Percentiles rank a stretch among this genome's conserved stretches.
These are phyloP conservation scores for Bimastos eiseni DNA, from an alignment of 2,888 invertebrate species.

Conservation along the genomic window DNA sequence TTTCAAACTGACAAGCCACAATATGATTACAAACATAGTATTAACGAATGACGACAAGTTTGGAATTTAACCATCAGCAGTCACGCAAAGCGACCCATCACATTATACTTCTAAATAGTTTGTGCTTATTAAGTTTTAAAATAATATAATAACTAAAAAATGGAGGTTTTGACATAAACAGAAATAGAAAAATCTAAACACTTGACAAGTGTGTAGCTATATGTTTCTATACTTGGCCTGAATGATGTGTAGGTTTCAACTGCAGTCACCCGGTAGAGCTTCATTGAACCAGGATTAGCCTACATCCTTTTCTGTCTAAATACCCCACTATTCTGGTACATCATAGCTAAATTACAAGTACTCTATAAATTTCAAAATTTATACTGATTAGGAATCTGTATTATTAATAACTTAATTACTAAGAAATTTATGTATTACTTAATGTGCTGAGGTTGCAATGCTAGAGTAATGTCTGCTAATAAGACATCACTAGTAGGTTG, in stretches of 20 bases:
- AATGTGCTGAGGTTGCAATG: not conserved
- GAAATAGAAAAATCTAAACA: not conserved
- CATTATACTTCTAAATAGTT: no score
- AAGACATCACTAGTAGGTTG: not conserved
- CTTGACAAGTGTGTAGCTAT: not conserved
- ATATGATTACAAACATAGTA: no score
- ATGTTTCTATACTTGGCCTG: slow-evolving; percentile 1
- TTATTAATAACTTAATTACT: not conserved
- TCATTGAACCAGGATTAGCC: not conserved
- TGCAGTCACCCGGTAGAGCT: not conserved
- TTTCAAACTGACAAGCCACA: no score
- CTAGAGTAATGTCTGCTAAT: not conserved
- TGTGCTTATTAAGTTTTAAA: not conserved
- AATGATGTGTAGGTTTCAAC: not conserved
- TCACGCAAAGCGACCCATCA: no score
- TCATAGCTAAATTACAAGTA: not conserved
- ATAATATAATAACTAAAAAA: not conserved
- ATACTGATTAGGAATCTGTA: not conserved
- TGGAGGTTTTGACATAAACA: not conserved
- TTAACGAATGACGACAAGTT: no score
- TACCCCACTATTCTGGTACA: not conserved
- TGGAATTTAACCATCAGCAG: no score
- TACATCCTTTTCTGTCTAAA: not conserved
- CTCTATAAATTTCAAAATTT: not conserved
- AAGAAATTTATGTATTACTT: not conserved